A percentile compares a stretch with the other conserved stretches of the same genome.
phyloP scores from a whole-genome alignment of 2,797 vertebrate species.

The Sebastes cheni region DNA sequence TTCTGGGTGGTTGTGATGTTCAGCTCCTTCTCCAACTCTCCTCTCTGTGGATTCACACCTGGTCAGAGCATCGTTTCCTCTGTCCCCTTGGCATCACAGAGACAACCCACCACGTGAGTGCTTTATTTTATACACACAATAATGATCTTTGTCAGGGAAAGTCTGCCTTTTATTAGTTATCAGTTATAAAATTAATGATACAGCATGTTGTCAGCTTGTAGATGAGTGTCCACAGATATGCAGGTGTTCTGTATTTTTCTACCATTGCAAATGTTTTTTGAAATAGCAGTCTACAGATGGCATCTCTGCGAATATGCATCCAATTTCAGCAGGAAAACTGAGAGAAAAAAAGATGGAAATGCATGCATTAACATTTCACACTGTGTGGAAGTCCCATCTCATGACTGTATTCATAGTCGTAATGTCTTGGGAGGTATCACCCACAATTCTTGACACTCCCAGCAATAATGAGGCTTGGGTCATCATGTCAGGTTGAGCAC shows the following conservation, averaged over 20 bases:
- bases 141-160: slow-evolving; percentile 10
- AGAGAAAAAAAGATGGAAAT: not conserved
- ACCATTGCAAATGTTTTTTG: not conserved
- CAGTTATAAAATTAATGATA: not conserved
- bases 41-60: slow-evolving; percentile 56
- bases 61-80: slow-evolving; percentile 27
- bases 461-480: slow-evolving; percentile 41
- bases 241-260: not conserved
- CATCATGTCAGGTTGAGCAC: slow-evolving; percentile 48
- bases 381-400: slow-evolving; percentile 1
- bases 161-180: not conserved
- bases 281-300: not conserved
- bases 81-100: slow-evolving; percentile 31
- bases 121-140: not conserved
- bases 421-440: slow-evolving; percentile 7
- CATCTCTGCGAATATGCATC: slow-evolving; percentile 7
- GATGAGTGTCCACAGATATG: not conserved
- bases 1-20: slow-evolving; percentile 48
- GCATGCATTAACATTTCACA: not conserved
- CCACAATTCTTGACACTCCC: slow-evolving; percentile 19
- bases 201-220: not conserved
- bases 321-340: slow-evolving; percentile 2
- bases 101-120: slow-evolving; percentile 58
- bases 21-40: slow-evolving; percentile 57
- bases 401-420: not conserved